Evolutionary conservation across 2,113 vertebrate genomes (phyloP), one percentile per base, ranked within the genome.

Genomic region (Lota lota): DNA sequence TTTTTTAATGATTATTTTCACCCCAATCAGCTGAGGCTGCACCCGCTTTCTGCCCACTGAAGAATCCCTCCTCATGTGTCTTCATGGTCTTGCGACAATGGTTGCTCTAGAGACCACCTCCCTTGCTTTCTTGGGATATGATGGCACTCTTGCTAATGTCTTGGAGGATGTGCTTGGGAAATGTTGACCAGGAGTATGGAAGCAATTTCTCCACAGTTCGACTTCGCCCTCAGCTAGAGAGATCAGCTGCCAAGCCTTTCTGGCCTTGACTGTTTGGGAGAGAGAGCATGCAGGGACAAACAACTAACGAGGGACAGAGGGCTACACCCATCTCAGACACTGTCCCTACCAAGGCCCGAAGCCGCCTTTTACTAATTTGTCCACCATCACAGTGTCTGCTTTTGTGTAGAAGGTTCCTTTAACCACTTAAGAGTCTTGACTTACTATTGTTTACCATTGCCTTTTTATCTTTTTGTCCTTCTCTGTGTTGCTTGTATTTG

Each of bases 281-380:
- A 83, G 54, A 33, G 67, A 83, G 54, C 40, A 18, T 68, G 74
- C 19, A 54, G 71, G 79, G 76, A 69, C 61, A 68, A 83, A 82
- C 73, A 77, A 69, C 79, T 75, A 76, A 63, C 63, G 68, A 64
- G 70, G 78, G 74, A 83, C 81, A 77, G 22, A 65, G 28, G 74
- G 69, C 72, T 77, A 86, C 87, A 81, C 85, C 84, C 85, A 81
- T 78, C 86, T 80, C 80, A 82, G 68, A 79, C 74, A 73, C 74
- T 79, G 82, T 87, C 85, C 80, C 78, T 80, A 77, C 61, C 70
- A 71, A 60, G 47, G 63, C 78, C 69, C 12, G 1, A 72, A 67
- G 58, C 75, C 70, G 66, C 64, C 67, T 70, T 72, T 73, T 63
- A 78, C 67, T 83, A 75, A 77, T 76, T 84, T 79, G 79, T 84